Evolutionary conservation across 2,113 vertebrate species (phyloP), one percentile per base, ranked within the genome.

Genomic region (Rhinoptilus africanus): DNA sequence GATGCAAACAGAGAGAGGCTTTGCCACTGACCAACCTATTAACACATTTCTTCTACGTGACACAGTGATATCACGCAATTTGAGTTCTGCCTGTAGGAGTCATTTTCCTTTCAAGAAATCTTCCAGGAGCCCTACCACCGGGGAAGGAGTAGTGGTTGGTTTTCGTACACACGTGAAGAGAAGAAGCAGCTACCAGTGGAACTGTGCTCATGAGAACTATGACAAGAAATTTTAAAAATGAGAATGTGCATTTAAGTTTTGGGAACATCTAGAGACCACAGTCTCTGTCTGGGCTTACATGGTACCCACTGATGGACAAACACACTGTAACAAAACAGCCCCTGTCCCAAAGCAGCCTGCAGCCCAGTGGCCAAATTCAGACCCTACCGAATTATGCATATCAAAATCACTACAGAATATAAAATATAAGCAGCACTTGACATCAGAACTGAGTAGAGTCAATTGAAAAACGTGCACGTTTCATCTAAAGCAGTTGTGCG

Each of bases 381-480:
- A n/a, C 64, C 43, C 24, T 26, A 41, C 21, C 28, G 60, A 78
- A 87, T 28, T 59, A 64, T 3, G 19, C 30, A n/a, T 3, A 8
- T 12, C 75, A 50, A 89, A 85, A 41, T 59, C 50, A 85, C 30
- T 48, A 34, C 22, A 47, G 28, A 53, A 87, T 24, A 41, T 8
- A 81, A 51, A 89, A 85, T 35, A 54, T 4, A 75, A 72, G 53
- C 28, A 92, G 66, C 24, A 9, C 14, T 28, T 89, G 84, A 50
- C 21, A 85, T 47, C 32, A 71, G 47, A 66, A 81, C 13, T 78
- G 51, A 32, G 11, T 34, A 41, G 13, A 74, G 26, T 10, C 6
- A 2, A 67, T 3, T 21, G 43, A 66, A 80, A 87, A 72, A 10
- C 30, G 51, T 0, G 0, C 16, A 34, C 0, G 0, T 54, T 74